Evolutionary conservation across 2,113 vertebrate species (phyloP), one percentile per base, ranked within the genome.

Genomic region (Aphelocoma coerulescens): DNA sequence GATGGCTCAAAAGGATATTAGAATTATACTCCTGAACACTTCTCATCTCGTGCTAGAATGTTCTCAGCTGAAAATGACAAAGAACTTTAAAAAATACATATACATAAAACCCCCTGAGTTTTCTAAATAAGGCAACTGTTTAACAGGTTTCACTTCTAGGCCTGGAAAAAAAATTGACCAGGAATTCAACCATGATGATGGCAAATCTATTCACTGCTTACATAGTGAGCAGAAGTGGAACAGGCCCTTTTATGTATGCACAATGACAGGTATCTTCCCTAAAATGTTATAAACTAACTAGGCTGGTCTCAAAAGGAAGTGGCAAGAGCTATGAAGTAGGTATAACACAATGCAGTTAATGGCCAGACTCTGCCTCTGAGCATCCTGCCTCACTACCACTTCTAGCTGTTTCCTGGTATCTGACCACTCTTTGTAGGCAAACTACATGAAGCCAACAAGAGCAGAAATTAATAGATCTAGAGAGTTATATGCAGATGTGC

Each of bases 101-200:
- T 13, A 22, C 8, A 17, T 41, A 19, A 35, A 20, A 3, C 7
- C 0, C 2, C 7, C 11, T 1, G 3, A 39, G 55, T 63, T 77
- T 81, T 81, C 48, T 78, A 81, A 89, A 61, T 7, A 46, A 67
- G n/a, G 7, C 6, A 61, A 76, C 17, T 16, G 16, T 41, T 79
- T 30, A 67, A 33, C 6, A 54, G 10, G 30, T 19, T 81, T 88
- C 41, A 68, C 30, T 76, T 76, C 13, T 33, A 73, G 58, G 32
- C 16, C 13, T 37, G 20, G 48, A 37, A 41, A 65, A 88, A 41
- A 37, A 88, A 85, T 6, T 16, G 0, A 61, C 20, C 9, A 67
- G 62, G 13, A 88, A 72, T 82, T 76, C 62, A 61, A 44, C 15
- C 26, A 26, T 7, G 30, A 72, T 18, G 32, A 83, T 28, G 10